Conservation (phyloP, 2,888 invertebrate species). For the Polyploca ridens region DNA sequence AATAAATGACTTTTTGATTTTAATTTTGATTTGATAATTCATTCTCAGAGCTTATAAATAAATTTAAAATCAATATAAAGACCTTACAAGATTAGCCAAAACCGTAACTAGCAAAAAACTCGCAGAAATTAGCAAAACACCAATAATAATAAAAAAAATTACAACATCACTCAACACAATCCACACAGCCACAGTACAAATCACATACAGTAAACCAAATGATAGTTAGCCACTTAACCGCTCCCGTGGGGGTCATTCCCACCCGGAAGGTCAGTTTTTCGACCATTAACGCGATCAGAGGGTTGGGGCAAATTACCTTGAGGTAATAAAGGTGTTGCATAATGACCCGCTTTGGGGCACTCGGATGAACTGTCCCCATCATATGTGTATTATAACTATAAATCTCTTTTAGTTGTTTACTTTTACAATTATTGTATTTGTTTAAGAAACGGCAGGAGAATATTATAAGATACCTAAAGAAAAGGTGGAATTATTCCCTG, state of each 20-base stretch:
- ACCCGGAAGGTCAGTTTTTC: constrained; percentile 81
- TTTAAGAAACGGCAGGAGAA: background rate
- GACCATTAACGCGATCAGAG: constrained; percentile 78
- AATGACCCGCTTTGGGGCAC: constrained; percentile 74
- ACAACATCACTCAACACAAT: background rate
- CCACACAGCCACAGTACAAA: constrained; percentile 36
- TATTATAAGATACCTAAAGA: no score
- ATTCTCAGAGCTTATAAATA: no score
- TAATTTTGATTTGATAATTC: no score
- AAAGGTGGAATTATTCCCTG: no score
- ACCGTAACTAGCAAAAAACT: no score
- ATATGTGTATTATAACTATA: background rate
- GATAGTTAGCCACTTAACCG: constrained; percentile 68
- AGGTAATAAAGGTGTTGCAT: constrained; percentile 70
- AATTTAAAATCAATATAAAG: no score
- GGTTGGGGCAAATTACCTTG: constrained; percentile 69
- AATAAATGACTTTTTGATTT: no score
- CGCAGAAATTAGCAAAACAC: no score
- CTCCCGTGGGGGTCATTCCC: constrained; percentile 61
- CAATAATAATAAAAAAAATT: no score
- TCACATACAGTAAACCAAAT: constrained; percentile 47
- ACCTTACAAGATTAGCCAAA: no score
- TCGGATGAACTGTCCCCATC: constrained; percentile 50
- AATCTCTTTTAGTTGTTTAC: background rate
- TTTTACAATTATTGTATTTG: background rate